Percentiles rank a stretch among this genome's conserved stretches.
These are phyloP conservation scores for Periophthalmus modestus DNA, from an alignment of 2,113 vertebrate species.

Conservation along the genomic window DNA sequence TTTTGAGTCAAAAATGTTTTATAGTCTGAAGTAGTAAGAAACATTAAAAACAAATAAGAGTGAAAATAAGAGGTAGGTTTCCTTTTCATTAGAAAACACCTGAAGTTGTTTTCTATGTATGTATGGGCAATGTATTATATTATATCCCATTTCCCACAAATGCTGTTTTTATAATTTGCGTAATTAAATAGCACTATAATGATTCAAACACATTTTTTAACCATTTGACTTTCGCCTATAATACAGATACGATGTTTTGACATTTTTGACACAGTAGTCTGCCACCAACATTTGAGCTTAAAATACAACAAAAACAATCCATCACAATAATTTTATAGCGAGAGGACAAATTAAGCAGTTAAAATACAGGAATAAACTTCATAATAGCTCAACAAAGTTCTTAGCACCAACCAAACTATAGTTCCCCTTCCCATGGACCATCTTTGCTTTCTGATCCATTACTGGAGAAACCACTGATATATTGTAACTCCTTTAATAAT, in stretches of 20 bases:
- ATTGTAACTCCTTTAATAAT: not conserved
- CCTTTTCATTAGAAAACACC: not conserved
- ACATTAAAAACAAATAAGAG: not conserved
- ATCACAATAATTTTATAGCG: too few species aligned
- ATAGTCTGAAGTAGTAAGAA: not conserved
- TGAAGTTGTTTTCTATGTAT: not conserved
- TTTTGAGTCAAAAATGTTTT: not conserved
- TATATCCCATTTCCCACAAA: too few species aligned
- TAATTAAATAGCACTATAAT: too few species aligned
- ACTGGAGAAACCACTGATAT: not conserved
- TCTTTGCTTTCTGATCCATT: not conserved
- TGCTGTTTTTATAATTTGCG: too few species aligned
- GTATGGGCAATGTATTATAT: too few species aligned
- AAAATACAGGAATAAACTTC: not conserved
- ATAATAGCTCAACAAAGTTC: not conserved
- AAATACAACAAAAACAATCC: not conserved
- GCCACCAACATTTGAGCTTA: not conserved
- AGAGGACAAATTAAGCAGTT: too few species aligned
- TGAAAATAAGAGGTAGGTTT: not conserved
- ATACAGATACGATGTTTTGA: too few species aligned
- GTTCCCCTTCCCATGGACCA: not conserved
- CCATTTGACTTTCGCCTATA: not conserved
- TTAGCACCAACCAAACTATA: not conserved
- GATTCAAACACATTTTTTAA: not conserved
- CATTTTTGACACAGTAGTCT: not conserved